Conservation (phyloP, 2,888 invertebrate species). For the Parascotia fuliginaria region DNA sequence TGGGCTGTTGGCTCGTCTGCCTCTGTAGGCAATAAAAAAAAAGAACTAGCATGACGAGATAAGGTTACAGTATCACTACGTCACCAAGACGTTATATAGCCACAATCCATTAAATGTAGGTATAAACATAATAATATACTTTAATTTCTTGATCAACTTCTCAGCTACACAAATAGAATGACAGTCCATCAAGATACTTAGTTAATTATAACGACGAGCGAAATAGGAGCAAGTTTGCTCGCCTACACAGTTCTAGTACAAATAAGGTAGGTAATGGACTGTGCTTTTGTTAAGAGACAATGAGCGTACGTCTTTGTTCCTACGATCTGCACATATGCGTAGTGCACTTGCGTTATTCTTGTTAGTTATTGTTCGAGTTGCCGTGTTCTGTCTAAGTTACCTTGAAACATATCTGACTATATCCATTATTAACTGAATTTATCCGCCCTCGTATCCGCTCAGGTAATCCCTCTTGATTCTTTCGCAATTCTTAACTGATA, state of each 20-base stretch:
- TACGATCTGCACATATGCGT: constrained; percentile 22
- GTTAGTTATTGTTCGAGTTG: constrained; percentile 14
- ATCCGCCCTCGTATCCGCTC: no score
- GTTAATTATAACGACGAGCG: constrained; percentile 16
- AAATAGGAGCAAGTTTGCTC: constrained; percentile 11
- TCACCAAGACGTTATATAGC: no score
- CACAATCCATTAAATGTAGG: no score
- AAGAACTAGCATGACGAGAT: no score
- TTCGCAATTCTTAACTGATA: no score
- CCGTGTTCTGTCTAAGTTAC: constrained; percentile 2
- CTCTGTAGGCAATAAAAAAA: no score
- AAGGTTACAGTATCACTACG: no score
- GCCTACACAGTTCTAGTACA: constrained; percentile 29
- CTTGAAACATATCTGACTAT: not conserved
- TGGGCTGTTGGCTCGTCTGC: no score
- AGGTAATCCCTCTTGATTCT: no score
- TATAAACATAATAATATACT: no score
- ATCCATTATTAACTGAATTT: no score
- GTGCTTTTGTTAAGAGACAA: constrained; percentile 53
- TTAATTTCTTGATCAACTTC: no score
- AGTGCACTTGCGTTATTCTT: constrained; percentile 20
- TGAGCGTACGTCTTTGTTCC: constrained; percentile 49
- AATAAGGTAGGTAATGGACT: constrained; percentile 44
- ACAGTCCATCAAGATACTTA: constrained; percentile 7
- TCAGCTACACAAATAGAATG: not conserved